A percentile compares a stretch with the other conserved stretches of the same genome.
Evolutionary conservation across 2,888 invertebrate species (phyloP).

Genomic region (Ichneumon xanthorius): DNA sequence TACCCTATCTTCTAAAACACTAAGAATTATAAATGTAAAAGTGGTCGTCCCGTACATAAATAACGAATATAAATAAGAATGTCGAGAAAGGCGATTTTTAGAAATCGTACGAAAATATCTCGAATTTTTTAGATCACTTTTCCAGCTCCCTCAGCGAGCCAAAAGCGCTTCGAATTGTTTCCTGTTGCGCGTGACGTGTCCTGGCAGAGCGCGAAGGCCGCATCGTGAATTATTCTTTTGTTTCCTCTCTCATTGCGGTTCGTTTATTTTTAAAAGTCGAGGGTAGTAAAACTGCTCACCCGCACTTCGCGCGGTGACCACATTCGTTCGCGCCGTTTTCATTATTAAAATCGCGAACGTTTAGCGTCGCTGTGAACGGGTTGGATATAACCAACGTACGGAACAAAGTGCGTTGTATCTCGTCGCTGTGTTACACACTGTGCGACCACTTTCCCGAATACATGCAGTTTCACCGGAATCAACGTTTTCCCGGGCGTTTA

Average conservation of each 20-base stretch:
- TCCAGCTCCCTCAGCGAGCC: background rate
- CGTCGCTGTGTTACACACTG: conserved; percentile 30
- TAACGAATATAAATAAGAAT: too few species aligned
- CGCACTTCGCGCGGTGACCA: conserved; percentile 23
- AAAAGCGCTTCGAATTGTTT: background rate
- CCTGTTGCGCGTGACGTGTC: background rate
- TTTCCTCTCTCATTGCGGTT: background rate
- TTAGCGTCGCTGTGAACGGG: conserved; percentile 35
- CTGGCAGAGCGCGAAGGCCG: background rate
- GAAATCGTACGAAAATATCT: too few species aligned
- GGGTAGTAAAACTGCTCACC: conserved; percentile 22
- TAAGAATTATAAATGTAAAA: too few species aligned
- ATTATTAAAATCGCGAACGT: conserved; percentile 63
- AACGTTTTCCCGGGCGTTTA: conserved; percentile 53
- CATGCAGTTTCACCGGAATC: conserved; percentile 12
- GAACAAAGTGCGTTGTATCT: conserved; percentile 47
- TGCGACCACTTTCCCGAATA: conserved; percentile 17
- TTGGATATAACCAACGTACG: conserved; percentile 30
- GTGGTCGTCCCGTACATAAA: too few species aligned
- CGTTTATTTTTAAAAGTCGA: conserved; percentile 15
- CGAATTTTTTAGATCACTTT: background rate
- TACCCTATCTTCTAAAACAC: too few species aligned
- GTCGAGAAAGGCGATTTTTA: too few species aligned
- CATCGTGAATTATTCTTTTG: conserved; percentile 32
- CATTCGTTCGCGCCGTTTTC: conserved; percentile 61